Evolutionary conservation across 2,113 vertebrate genomes (phyloP), one percentile per base, ranked within the genome.

Genomic region (Chamaetylas fuelleborni): DNA sequence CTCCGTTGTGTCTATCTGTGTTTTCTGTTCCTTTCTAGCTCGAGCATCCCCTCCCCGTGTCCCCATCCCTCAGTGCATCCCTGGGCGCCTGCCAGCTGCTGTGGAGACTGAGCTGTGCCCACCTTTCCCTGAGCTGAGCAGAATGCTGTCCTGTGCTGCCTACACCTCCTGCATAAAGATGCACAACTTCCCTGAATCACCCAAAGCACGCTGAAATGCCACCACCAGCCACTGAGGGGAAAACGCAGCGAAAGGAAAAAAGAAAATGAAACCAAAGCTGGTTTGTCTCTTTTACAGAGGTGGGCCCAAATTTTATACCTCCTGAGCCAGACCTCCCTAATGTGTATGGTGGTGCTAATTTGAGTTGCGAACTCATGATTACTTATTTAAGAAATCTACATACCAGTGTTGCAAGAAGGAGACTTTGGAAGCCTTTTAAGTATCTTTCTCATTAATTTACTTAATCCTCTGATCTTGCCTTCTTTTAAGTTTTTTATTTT

Each of bases 391-490:
- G 93, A 72, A 88, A 93, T 76, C 67, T 86, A 78, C 54, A 50
- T 73, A 86, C 86, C 94, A 95, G 81, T 93, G 91, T 95, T 95
- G 84, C 92, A 92, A 93, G 69, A 94, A 88, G 82, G 74, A 91
- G 77, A 93, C 92, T 96, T 96, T 81, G 94, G 96, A 96, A 92
- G 79, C 87, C 95, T 97, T 97, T 95, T 97, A 96, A 94, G 86
- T 94, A 91, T 95, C 88, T 92, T 96, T 94, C 92, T 97, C 91
- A 96, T 97, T 97, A 97, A 97, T 96, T 96, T 95, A 82, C 66
- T 97, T 97, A 94, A 93, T 96, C 96, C 81, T 97, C 97, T 97
- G 95, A 97, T 97, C 97, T 97, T 81, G 50, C 82, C 57, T 94
- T 92, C 94, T 95, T 97, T 97, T 92, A 96, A 96, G 95, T 91